A percentile compares a stretch with the other conserved stretches of the same genome.
Evolutionary conservation across 2,797 vertebrate species (phyloP).

Genomic region (Dipus sagitta): DNA sequence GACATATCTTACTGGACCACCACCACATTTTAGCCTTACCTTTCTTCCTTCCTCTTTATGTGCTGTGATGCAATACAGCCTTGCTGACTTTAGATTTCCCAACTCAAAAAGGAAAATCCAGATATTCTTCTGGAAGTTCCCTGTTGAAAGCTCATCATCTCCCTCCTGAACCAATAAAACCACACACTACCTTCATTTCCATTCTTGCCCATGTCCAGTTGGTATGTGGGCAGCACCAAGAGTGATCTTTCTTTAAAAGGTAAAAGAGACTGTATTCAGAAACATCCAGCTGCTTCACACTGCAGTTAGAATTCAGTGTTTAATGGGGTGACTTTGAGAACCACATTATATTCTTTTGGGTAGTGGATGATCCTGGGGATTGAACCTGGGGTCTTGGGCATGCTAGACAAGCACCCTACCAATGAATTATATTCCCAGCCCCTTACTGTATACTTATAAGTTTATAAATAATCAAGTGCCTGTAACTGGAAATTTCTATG

Average conservation of each 20-base stretch:
- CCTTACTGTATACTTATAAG: not conserved
- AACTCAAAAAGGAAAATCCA: not conserved
- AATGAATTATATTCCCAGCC: too few relatives aligned
- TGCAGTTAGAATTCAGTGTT: slow-evolving; percentile 43
- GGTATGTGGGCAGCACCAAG: not conserved
- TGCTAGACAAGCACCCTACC: too few relatives aligned
- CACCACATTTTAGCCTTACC: not conserved
- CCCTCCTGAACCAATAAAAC: not conserved
- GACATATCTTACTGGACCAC: not conserved
- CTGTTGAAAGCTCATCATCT: not conserved
- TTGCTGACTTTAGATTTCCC: not conserved
- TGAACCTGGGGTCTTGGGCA: too few relatives aligned
- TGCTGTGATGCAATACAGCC: not conserved
- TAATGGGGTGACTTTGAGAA: slow-evolving; percentile 40
- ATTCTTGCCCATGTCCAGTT: not conserved
- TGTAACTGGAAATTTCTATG: not conserved
- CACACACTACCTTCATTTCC: not conserved
- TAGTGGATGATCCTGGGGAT: too few relatives aligned
- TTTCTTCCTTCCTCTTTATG: not conserved
- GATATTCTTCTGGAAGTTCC: slow-evolving; percentile 19
- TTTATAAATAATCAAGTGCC: not conserved
- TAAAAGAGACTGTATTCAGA: slow-evolving; percentile 7
- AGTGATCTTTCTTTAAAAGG: not conserved
- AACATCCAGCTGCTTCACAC: not conserved
- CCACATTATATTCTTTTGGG: slow-evolving; percentile 19